Evolutionary conservation across 2,113 vertebrate species (phyloP), one percentile per base, ranked within the genome.

Genomic region (Myotis davidii): DNA sequence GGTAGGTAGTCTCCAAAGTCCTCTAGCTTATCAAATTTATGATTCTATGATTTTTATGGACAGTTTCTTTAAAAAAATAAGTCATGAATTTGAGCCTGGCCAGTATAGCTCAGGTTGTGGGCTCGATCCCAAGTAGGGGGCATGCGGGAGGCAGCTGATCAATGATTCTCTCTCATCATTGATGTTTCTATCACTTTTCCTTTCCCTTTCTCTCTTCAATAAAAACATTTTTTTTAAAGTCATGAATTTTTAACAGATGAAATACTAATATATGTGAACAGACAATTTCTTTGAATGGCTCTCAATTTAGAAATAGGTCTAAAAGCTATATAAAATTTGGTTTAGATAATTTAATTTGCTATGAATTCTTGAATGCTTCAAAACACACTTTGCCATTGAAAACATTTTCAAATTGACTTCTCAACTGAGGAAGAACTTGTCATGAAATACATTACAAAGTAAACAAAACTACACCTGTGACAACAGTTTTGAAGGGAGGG

Each of bases 271-370:
- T 65, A 82, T 5, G 37, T 52, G 29, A 88, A 61, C 50, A 78
- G 12, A 50, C 5, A 50, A 42, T 82, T 76, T 81, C 9, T 91
- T 86, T 77, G 39, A 87, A 74, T 48, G 32, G 1, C 18, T 76
- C 17, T 77, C 39, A 95, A 70, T 72, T 92, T 90, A 89, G 74
- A 87, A 94, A 89, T 78, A 82, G 59, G 23, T 88, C 20, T 76
- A 48, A 23, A 59, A 70, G 23, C 4, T 56, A 5, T 76, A 56
- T 65, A 90, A 76, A 84, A 74, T 64, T 85, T 94, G 20, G 6
- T 91, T 86, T 90, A 90, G 56, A 64, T 70, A 76, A 45, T 84
- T 81, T 76, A 67, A 56, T 74, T 88, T 90, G 5, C 39, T 77
- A 20, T 16, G 54, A 50, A 88, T 84, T 95, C 50, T 79, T 79